Conservation (phyloP, 2,797 vertebrate genomes). For the Limnodromus scolopaceus region DNA sequence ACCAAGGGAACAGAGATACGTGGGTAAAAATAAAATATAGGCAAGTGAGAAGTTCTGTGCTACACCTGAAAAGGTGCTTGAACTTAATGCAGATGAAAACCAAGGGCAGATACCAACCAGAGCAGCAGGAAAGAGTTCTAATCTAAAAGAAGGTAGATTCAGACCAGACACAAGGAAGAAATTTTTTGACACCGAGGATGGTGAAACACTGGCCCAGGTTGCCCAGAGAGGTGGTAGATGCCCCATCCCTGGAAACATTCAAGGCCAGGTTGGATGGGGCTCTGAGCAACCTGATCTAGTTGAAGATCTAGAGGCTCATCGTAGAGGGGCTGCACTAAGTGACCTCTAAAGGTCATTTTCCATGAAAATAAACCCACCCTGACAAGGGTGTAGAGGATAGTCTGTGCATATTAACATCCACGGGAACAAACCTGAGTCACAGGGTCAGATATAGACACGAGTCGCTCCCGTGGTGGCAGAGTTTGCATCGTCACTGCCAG, state of each 20-base stretch:
- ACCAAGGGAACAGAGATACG: background rate
- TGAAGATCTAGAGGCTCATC: background rate
- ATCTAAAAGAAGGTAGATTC: background rate
- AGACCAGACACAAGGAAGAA: background rate
- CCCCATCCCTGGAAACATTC: background rate
- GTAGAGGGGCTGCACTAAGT: background rate
- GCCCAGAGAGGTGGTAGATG: background rate
- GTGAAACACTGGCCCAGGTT: background rate
- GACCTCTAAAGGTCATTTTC: background rate
- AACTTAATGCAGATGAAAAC: background rate
- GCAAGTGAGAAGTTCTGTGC: background rate
- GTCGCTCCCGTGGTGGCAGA: background rate
- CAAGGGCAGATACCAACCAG: no score
- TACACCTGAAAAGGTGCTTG: background rate
- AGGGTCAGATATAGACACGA: accelerated
- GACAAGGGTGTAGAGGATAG: background rate
- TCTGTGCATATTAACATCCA: background rate
- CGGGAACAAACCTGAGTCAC: background rate
- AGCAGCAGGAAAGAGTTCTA: background rate
- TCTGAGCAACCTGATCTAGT: background rate
- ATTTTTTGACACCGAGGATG: background rate
- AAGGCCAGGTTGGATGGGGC: accelerated
- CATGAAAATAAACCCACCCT: background rate
- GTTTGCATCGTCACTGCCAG: background rate
- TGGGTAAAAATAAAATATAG: background rate